Conservation (phyloP, 2,113 vertebrate genomes). For the Fregetta grallaria region DNA sequence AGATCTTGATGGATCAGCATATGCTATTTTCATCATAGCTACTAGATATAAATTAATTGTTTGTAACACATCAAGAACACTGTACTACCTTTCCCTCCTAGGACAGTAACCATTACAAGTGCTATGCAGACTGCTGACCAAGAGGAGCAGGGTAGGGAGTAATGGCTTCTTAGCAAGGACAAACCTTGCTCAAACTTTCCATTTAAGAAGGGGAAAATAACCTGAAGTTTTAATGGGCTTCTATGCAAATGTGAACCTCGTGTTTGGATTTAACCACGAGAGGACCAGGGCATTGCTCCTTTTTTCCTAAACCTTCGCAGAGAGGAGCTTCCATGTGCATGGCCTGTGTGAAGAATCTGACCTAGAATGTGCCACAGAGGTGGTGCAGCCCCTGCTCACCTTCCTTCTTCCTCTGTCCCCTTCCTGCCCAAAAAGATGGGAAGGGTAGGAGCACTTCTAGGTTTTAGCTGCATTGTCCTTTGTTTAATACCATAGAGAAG, state of each 20-base stretch:
- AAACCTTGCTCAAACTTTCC: not conserved
- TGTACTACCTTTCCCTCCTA: not conserved
- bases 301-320: not conserved
- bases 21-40: not conserved
- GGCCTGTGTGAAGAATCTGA: not conserved
- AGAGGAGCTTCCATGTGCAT: not conserved
- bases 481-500: not conserved
- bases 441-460: not conserved
- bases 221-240: not conserved
- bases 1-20: not conserved
- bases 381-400: not conserved
- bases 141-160: not conserved
- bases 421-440: not conserved
- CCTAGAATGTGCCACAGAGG: not conserved
- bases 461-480: not conserved
- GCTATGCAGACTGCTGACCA: not conserved
- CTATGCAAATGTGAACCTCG: not conserved
- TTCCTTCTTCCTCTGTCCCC: not conserved
- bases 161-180: not conserved
- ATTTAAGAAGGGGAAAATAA: not conserved
- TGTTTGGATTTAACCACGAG: not conserved
- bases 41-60: not conserved
- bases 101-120: not conserved
- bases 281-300: not conserved
- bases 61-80: not conserved